Base-by-base conservation (phyloP, 2,797 vertebrate genomes). In the Atherinosoma microstoma region DNA sequence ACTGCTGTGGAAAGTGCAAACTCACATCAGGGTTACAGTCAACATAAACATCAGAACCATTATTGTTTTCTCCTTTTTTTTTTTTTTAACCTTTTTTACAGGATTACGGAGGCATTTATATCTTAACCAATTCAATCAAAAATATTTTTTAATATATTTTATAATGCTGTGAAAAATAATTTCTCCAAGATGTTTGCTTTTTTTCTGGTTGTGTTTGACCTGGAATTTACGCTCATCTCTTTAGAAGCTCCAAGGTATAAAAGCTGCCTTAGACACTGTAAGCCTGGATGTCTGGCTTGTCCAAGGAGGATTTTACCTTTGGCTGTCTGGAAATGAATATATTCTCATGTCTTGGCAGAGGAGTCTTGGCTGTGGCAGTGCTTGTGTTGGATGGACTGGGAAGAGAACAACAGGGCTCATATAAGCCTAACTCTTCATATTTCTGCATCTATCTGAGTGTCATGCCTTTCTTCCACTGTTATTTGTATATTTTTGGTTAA, bases 151-250 rank as follows among this genome's bases (percentile, higher is more conserved):
- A 27, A 27, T n/a, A n/a, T n/a, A n/a, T 27, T 27, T 27, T 63
- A 70, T 29, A 35, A 20, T 51, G 32, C 59, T 54, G 45, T 58
- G 34, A 32, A 40, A 10, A 20, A 34, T 11, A 61, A 38, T 74
- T 76, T 57, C 61, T 77, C 34, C 22, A 34, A 66, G 84, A 78
- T 75, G 74, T 77, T 83, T 78, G 59, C 73, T 77, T 83, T 16
- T 79, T 64, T 77, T 73, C 64, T 74, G 63, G 22, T 51, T 61
- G 15, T 79, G 75, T 86, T 90, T 86, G 80, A 91, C 81, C 68
- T 76, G 73, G 60, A 80, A 85, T 89, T 89, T 70, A 76, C 53
- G 67, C 64, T 76, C 58, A 76, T 84, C 71, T 69, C 59, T 69
- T 72, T 63, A 60, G 66, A 84, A 70, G 66, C 63, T 67, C 61